Conservation (phyloP, 2,113 vertebrate genomes). For the Halcyon senegalensis region DNA sequence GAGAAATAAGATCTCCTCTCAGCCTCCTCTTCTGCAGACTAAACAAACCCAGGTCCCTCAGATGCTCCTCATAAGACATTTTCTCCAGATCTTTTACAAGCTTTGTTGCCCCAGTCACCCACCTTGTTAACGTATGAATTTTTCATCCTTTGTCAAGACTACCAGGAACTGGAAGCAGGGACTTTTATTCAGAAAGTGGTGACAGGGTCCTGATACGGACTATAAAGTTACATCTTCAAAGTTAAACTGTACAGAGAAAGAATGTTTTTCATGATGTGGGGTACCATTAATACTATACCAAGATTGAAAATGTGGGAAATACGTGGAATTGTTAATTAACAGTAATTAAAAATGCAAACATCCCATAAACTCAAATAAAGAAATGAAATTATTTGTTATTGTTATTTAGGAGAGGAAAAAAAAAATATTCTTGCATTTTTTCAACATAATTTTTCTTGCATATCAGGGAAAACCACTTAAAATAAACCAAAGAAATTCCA, state of each 20-base stretch:
- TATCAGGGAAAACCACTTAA: not conserved
- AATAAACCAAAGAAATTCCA: not conserved
- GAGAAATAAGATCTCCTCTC: no score
- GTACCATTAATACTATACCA: not conserved
- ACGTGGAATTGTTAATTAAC: not conserved
- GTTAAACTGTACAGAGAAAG: not conserved
- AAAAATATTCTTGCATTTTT: not conserved
- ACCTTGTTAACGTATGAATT: not conserved
- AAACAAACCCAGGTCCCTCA: no score
- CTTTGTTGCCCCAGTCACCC: no score
- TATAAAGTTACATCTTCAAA: not conserved
- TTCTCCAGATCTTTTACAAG: no score
- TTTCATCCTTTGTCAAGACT: not conserved
- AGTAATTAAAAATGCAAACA: not conserved
- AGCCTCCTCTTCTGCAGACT: no score
- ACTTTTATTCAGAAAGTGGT: not conserved
- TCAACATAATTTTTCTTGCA: accelerated
- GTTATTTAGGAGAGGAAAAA: no score
- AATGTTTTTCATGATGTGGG: not conserved
- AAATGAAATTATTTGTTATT: accelerated
- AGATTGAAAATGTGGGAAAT: not conserved
- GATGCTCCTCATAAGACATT: no score
- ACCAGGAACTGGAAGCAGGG: not conserved
- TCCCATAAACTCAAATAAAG: not conserved
- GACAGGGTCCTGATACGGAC: not conserved